Base-by-base conservation (phyloP, 2,797 vertebrate species). In the Acestrorhynchus altus region DNA sequence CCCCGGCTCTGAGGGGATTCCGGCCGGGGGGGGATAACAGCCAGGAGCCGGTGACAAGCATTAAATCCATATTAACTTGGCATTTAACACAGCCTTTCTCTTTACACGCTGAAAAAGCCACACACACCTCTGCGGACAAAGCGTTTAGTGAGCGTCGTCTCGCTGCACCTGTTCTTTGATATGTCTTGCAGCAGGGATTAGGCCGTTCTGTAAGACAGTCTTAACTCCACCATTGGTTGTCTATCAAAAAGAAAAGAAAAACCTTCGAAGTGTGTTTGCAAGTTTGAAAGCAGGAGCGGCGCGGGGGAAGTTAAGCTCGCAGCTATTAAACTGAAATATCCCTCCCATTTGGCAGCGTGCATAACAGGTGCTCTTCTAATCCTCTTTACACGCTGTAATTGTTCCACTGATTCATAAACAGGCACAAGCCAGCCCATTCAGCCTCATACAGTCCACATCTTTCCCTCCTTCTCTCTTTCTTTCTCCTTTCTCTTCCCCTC, bases 1-100 rank as follows among this genome's bases (percentile, higher is more conserved):
- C 54, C 1, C 9, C 22, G 5, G 22, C 54, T 1, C 9, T 56
- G 54, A 56, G 88, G 83, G 88, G 92, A 93, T 93, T 26, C 1
- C 4, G 8, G 1, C 15, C 24, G 56, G 9, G 89, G 89, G 52
- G 89, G 87, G 86, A 81, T 86, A 85, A n/a, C n/a, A n/a, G 87
- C 91, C 86, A 91, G 85, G 90, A 77, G 87, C 89, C 81, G 57
- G 87, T 94, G 94, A 94, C 93, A 93, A 94, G 92, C 92, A 94
- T 94, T 94, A 94, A 94, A 94, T 94, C 84, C 90, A 94, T 94
- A 94, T 95, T 95, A 94, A 94, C 92, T 94, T 90, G 90, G 90
- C 92, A 93, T 95, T 94, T 92, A 93, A 94, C 93, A 92, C 90
- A 90, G 86, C 86, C 90, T 88, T 88, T 85, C 81, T 81, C 64